A percentile compares a stretch with the other conserved stretches of the same genome.
phyloP scores from a whole-genome alignment of 2,113 vertebrate genomes.

The Urocynchramus pylzowi region DNA sequence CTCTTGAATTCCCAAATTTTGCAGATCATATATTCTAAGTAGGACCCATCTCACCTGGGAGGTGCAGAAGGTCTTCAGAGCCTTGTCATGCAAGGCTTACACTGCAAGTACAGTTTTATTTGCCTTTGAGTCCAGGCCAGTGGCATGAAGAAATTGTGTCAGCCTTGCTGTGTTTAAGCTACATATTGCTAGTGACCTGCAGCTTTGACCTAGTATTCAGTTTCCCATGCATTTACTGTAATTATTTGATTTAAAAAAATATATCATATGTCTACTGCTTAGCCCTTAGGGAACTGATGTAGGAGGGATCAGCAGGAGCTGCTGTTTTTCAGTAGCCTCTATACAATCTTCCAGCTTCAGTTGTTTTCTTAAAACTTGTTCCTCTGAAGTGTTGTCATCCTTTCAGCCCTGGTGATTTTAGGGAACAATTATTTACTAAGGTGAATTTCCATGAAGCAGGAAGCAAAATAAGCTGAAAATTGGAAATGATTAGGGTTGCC shows the following conservation, averaged over 20 bases:
- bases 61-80: neutral
- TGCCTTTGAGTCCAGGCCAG: neutral
- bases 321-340: constrained; percentile 32
- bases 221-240: constrained; percentile 61
- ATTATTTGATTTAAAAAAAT: constrained; percentile 57
- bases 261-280: constrained; percentile 32
- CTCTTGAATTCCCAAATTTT: neutral
- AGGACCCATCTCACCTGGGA: neutral
- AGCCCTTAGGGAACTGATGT: constrained; percentile 14
- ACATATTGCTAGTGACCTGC: constrained; percentile 39
- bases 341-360: neutral
- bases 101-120: neutral
- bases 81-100: neutral
- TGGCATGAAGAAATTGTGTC: neutral
- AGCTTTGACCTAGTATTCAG: constrained; percentile 33
- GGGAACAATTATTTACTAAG: constrained; percentile 13
- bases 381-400: constrained; percentile 10
- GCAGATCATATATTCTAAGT: neutral
- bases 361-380: constrained; percentile 42
- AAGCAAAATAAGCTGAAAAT: constrained; percentile 24
- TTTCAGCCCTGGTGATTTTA: constrained; percentile 22
- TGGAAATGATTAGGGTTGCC: neutral
- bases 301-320: constrained; percentile 49
- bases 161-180: constrained; percentile 19
- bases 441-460: constrained; percentile 5